Base-by-base conservation (phyloP, 2,888 invertebrate genomes). In the Onchidella celtica region DNA sequence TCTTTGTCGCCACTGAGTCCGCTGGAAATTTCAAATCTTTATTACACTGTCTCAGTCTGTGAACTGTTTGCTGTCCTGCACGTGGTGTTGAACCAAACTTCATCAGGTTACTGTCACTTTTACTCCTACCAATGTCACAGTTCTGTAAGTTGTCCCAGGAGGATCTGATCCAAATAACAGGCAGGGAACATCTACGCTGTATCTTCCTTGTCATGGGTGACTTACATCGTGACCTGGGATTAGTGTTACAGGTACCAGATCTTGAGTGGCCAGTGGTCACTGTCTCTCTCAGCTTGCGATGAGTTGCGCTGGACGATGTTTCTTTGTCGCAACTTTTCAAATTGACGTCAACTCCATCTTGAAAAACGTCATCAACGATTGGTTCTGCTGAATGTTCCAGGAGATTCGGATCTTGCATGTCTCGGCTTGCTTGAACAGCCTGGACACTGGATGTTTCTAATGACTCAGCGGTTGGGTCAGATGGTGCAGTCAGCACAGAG, bases 281-380 rank as follows among this genome's bases (percentile, higher is more conserved):
- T n/a, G n/a, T n/a, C n/a, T n/a, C n/a, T n/a, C n/a, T n/a, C n/a
- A n/a, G n/a, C n/a, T n/a, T n/a, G n/a, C n/a, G n/a, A n/a, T n/a
- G n/a, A n/a, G n/a, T n/a, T n/a, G n/a, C n/a, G n/a, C n/a, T n/a
- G n/a, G n/a, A n/a, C n/a, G n/a, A n/a, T n/a, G n/a, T n/a, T n/a
- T n/a, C n/a, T n/a, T n/a, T n/a, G n/a, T n/a, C n/a, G n/a, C n/a
- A n/a, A n/a, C n/a, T n/a, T n/a, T n/a, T n/a, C n/a, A n/a, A n/a
- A n/a, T n/a, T n/a, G n/a, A n/a, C n/a, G n/a, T n/a, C n/a, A n/a
- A n/a, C n/a, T n/a, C n/a, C 74, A 11, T 76, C 66, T 3, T 47
- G 63, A 14, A 76, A 76, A 3, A 76, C 76, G n/a, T 76, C 76
- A 34, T 76, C 76, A 6, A 47, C 0, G 66, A 29, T 66, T n/a